A percentile compares a stretch with the other conserved stretches of the same genome.
Conservation (phyloP, 2,797 vertebrate genomes). For the Pogoniulus pusillus region DNA sequence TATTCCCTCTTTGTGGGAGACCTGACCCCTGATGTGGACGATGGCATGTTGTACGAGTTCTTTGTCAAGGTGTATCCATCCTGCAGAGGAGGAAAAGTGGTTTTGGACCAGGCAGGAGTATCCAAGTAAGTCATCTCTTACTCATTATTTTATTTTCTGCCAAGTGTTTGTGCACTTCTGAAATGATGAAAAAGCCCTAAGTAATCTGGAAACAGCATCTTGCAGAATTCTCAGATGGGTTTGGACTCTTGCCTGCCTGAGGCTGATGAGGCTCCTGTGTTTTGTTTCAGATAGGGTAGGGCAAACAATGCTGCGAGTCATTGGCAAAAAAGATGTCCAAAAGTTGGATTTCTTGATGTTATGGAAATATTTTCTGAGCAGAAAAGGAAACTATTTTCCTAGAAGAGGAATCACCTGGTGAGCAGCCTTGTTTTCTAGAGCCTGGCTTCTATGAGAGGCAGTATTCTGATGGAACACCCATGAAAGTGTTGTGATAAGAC, state of each 20-base stretch:
- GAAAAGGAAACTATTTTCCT: background rate
- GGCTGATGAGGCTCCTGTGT: background rate
- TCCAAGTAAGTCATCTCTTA: constrained; percentile 85
- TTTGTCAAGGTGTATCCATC: constrained; percentile 93
- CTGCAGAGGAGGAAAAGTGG: constrained; percentile 90
- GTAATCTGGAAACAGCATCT: background rate
- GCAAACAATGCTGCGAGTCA: background rate
- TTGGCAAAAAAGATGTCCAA: background rate
- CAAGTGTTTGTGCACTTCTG: background rate
- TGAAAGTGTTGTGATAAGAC: background rate
- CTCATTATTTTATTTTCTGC: background rate
- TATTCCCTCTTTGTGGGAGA: constrained; percentile 93
- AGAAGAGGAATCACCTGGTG: background rate
- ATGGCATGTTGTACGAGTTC: constrained; percentile 95
- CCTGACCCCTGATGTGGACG: constrained; percentile 91
- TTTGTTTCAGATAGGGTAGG: background rate
- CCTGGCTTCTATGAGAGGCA: background rate
- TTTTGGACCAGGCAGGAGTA: constrained; percentile 89
- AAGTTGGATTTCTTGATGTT: background rate
- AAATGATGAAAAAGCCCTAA: background rate
- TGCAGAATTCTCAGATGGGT: background rate
- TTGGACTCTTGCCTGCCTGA: background rate
- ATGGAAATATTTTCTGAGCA: background rate
- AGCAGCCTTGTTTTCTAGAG: background rate
- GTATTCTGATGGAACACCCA: background rate